Conservation (phyloP, 2,113 vertebrate genomes). For the Anguilla japonica region DNA sequence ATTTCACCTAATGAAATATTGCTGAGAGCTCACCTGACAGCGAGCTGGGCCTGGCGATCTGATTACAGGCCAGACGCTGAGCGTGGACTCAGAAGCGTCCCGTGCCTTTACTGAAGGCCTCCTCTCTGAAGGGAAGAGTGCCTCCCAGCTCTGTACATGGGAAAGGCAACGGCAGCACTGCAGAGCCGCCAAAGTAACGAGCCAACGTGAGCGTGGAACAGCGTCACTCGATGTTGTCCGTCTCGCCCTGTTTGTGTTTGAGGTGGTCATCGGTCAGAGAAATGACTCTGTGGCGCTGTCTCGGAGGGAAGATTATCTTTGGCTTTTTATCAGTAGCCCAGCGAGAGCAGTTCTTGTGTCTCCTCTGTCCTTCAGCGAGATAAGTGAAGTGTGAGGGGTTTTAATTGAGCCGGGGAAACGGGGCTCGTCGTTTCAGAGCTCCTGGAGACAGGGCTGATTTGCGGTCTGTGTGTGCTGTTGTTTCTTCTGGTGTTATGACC, state of each 20-base stretch:
- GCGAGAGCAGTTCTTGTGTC: background rate
- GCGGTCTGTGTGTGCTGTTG: background rate
- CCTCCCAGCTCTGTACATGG: background rate
- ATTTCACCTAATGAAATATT: constrained; percentile 32
- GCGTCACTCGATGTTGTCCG: background rate
- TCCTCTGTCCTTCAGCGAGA: background rate
- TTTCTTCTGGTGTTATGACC: background rate
- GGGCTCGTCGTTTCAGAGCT: background rate
- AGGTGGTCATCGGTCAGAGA: background rate
- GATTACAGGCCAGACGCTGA: background rate
- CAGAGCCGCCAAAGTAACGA: background rate
- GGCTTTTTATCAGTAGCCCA: background rate
- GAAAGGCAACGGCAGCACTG: background rate
- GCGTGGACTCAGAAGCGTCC: background rate
- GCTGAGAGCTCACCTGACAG: constrained; percentile 30
- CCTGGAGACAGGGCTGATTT: background rate
- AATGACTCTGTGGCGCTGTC: background rate
- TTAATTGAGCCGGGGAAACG: background rate
- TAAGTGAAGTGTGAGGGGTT: background rate
- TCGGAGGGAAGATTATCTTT: background rate
- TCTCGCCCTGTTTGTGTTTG: background rate
- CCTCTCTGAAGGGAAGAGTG: background rate
- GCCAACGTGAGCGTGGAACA: background rate
- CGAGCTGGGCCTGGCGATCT: constrained; percentile 20
- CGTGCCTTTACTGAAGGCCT: background rate